Conservation (phyloP, 2,797 vertebrate species). For the Phoebastria nigripes region DNA sequence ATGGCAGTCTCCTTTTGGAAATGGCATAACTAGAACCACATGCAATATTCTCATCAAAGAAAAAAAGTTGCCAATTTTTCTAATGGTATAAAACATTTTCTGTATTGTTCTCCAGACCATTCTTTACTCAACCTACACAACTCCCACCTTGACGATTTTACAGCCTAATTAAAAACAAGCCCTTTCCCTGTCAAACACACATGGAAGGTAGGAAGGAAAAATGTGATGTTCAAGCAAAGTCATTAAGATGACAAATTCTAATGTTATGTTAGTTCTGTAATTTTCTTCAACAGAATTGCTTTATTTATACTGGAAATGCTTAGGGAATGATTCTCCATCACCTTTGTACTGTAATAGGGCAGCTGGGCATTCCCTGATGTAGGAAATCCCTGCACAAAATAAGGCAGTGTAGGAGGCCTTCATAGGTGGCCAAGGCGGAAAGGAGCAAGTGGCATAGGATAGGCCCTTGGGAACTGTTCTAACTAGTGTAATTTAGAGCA, state of each 20-base stretch:
- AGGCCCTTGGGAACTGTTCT: conserved; percentile 63
- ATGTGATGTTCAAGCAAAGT: conserved; percentile 36
- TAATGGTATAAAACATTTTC: not conserved
- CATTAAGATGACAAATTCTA: conserved; percentile 53
- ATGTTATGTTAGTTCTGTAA: conserved; percentile 42
- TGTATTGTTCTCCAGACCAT: not conserved
- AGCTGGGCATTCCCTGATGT: conserved; percentile 51
- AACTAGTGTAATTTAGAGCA: conserved; percentile 64
- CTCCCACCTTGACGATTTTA: not conserved
- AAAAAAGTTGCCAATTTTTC: not conserved
- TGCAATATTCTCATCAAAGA: not conserved
- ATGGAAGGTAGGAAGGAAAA: conserved; percentile 30
- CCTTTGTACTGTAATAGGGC: conserved; percentile 46
- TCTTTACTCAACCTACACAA: not conserved
- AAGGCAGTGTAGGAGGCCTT: conserved; percentile 59
- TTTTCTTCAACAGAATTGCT: conserved; percentile 38
- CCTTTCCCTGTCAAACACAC: not conserved
- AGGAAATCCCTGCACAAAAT: conserved; percentile 57
- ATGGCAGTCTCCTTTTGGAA: not conserved
- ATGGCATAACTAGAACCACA: not conserved
- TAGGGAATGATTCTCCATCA: conserved; percentile 48
- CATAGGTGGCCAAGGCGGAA: conserved; percentile 61
- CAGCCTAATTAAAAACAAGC: conserved; percentile 17
- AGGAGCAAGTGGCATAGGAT: conserved; percentile 66
- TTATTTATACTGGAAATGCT: conserved; percentile 60